These are phyloP conservation scores for Telmatherina bonti DNA, from an alignment of 2,797 vertebrate species.

Conservation along the genomic window DNA sequence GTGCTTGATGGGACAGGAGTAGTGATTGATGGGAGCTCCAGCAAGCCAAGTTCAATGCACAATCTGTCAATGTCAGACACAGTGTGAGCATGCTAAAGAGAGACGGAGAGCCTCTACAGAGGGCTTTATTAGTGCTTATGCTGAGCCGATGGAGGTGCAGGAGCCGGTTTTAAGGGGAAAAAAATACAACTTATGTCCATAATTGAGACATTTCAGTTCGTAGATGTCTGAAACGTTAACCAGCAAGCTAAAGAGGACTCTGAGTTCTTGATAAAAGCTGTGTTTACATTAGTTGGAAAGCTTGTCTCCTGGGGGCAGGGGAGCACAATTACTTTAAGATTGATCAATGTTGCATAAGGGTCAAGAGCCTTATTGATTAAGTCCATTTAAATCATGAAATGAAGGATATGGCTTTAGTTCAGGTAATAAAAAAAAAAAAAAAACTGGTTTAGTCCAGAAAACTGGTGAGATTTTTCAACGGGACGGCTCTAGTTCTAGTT, in stretches of 20 bases:
- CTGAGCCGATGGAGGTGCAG: slow-evolving; percentile 32
- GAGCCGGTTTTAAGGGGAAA: not conserved
- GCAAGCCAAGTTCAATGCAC: slow-evolving; percentile 79
- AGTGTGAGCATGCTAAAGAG: slow-evolving; percentile 68
- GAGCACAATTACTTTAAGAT: slow-evolving; percentile 36
- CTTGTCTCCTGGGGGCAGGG: slow-evolving; percentile 28
- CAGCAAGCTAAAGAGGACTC: slow-evolving; percentile 22
- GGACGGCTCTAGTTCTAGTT: not conserved
- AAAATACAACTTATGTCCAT: not conserved
- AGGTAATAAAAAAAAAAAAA: too few species aligned
- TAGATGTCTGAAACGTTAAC: slow-evolving; percentile 37
- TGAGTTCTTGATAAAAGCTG: slow-evolving; percentile 43
- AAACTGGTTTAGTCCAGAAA: too few species aligned
- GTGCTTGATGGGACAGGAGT: slow-evolving; percentile 44
- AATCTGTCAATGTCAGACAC: slow-evolving; percentile 74
- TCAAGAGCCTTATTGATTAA: slow-evolving; percentile 63
- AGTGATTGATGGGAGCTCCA: slow-evolving; percentile 73
- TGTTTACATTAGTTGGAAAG: slow-evolving; percentile 54
- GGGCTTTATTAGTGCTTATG: slow-evolving; percentile 55
- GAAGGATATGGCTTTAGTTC: slow-evolving; percentile 5
- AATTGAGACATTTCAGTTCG: slow-evolving; percentile 11
- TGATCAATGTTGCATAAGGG: slow-evolving; percentile 60
- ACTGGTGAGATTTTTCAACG: not conserved
- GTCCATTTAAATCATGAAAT: slow-evolving; percentile 48
- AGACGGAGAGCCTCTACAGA: slow-evolving; percentile 69